phyloP scores from a whole-genome alignment of 2,113 vertebrate genomes.

The Camelus dromedarius region DNA sequence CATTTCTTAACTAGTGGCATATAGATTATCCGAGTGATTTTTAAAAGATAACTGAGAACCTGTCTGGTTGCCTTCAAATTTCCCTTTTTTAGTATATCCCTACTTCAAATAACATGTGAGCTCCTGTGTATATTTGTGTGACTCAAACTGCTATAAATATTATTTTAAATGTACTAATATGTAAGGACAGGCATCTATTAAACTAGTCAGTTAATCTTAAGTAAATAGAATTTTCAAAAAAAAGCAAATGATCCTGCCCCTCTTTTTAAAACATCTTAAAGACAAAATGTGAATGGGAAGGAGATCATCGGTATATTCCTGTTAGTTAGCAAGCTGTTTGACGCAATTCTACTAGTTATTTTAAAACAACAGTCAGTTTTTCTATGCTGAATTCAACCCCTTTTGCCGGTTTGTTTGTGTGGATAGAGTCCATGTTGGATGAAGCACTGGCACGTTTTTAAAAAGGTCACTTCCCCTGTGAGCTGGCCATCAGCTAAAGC shows the following conservation, averaged over 20 bases:
- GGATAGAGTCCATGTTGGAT: background rate
- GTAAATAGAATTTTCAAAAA: background rate
- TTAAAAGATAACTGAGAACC: background rate
- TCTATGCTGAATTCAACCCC: background rate
- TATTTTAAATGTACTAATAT: background rate
- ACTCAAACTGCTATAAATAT: background rate
- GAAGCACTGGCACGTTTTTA: slow-evolving; percentile 61
- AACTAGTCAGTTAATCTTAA: background rate
- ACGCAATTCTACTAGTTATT: background rate
- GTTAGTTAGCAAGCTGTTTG: slow-evolving; percentile 51
- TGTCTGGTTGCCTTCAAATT: background rate
- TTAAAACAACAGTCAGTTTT: background rate
- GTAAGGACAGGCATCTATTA: background rate
- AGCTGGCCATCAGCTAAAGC: slow-evolving; percentile 71
- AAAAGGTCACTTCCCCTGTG: slow-evolving; percentile 69
- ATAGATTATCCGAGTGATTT: no score
- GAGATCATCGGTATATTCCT: background rate
- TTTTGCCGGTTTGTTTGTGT: background rate
- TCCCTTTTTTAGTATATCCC: background rate
- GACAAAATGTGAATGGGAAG: background rate
- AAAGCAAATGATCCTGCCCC: background rate
- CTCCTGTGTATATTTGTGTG: background rate
- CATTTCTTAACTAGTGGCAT: background rate
- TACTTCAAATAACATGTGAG: background rate
- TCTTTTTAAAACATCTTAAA: background rate